Percentiles rank a stretch among this genome's conserved stretches.
phyloP scores from a whole-genome alignment of 2,888 invertebrate species.

The Bhutanitis thaidina region DNA sequence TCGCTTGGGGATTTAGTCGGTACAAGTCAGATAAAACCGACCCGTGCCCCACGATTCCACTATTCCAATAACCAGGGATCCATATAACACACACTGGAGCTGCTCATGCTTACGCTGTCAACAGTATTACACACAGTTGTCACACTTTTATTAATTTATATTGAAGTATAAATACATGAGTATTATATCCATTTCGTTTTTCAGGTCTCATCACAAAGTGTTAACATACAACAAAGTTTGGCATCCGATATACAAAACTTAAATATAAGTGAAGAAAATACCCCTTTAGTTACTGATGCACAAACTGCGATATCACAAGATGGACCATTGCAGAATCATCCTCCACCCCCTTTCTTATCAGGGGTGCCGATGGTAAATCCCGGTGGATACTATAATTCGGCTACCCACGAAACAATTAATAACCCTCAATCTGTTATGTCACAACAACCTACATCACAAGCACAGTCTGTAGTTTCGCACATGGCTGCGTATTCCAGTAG shows the following conservation, averaged over 20 bases:
- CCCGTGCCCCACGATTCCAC: too few relatives aligned
- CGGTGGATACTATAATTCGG: constrained; percentile 33
- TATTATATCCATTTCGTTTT: background rate
- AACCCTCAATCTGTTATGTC: constrained; percentile 27
- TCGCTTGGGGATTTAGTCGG: too few relatives aligned
- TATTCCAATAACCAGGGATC: too few relatives aligned
- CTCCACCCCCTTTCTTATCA: constrained; percentile 68
- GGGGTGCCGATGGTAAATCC: constrained; percentile 77
- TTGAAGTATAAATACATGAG: too few relatives aligned
- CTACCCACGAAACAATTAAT: constrained; percentile 27
- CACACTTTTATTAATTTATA: too few relatives aligned
- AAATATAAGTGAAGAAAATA: constrained; percentile 50
- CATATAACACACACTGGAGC: too few relatives aligned
- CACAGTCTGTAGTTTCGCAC: constrained; percentile 66
- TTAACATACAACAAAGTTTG: constrained; percentile 39
- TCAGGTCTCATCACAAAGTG: constrained; percentile 41
- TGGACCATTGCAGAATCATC: constrained; percentile 29
- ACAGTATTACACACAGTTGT: too few relatives aligned
- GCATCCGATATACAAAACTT: constrained; percentile 48
- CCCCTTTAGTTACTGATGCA: constrained; percentile 41
- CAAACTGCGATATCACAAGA: constrained; percentile 36
- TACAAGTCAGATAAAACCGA: too few relatives aligned
- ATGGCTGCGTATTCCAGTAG: constrained; percentile 73
- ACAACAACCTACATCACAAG: constrained; percentile 46
- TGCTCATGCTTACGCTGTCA: too few relatives aligned